Evolutionary conservation across 2,797 vertebrate genomes (phyloP).

Genomic region (Danionella dracula): DNA sequence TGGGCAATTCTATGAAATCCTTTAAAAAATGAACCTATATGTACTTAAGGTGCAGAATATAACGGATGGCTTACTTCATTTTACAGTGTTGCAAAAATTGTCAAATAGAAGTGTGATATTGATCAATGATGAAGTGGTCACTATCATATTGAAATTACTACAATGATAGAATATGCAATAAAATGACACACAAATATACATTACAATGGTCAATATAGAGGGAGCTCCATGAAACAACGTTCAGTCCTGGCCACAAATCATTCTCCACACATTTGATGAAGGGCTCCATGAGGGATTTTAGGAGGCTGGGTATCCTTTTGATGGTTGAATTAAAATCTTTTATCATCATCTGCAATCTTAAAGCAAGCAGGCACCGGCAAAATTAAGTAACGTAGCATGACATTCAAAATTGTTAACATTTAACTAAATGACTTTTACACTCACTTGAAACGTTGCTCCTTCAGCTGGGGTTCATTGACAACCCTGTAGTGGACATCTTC

Average conservation of each 20-base stretch:
- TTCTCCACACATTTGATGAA: slow-evolving; percentile 66
- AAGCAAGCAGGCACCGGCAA: too few species aligned
- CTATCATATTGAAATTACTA: too few species aligned
- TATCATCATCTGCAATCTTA: slow-evolving; percentile 69
- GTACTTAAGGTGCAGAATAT: too few species aligned
- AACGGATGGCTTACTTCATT: too few species aligned
- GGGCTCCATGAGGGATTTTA: slow-evolving; percentile 70
- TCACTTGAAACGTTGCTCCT: slow-evolving; percentile 67
- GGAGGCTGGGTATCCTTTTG: slow-evolving; percentile 57
- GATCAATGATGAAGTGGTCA: too few species aligned
- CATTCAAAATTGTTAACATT: neutral
- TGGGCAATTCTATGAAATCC: too few species aligned
- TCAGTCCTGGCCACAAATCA: slow-evolving; percentile 67
- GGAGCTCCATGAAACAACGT: slow-evolving; percentile 72
- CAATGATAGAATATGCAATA: too few species aligned
- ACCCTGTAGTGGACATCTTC: slow-evolving; percentile 59
- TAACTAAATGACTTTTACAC: slow-evolving; percentile 20
- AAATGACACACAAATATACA: too few species aligned
- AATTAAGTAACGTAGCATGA: too few species aligned
- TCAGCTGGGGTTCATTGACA: slow-evolving; percentile 62
- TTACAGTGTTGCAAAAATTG: too few species aligned
- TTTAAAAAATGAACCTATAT: too few species aligned
- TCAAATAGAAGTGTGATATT: too few species aligned
- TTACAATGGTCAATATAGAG: slow-evolving; percentile 66
- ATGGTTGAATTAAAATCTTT: slow-evolving; percentile 54